phyloP scores from a whole-genome alignment of 2,113 vertebrate genomes.

The Albula goreensis region DNA sequence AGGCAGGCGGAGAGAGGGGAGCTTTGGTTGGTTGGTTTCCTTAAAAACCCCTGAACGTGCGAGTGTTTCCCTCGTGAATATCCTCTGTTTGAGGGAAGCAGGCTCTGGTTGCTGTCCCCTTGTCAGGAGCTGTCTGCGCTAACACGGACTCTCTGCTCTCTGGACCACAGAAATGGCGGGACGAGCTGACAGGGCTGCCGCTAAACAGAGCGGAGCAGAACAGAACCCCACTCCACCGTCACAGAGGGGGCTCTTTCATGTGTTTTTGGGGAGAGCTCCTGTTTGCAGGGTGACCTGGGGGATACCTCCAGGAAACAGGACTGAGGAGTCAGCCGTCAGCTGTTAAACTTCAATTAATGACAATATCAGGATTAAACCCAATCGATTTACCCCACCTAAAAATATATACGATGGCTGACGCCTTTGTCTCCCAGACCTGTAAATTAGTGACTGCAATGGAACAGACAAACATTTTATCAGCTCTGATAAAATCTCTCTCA shows the following conservation, averaged over 20 bases:
- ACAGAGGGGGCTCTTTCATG: not conserved
- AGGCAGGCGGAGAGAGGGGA: not conserved
- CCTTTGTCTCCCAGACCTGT: no score
- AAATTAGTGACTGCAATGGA: no score
- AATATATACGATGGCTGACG: no score
- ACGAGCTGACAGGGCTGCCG: not conserved
- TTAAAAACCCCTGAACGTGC: not conserved
- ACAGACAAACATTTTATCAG: no score
- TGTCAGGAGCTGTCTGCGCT: not conserved
- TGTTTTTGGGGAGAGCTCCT: not conserved
- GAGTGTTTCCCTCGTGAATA: not conserved
- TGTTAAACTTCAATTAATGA: no score
- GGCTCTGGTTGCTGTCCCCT: not conserved
- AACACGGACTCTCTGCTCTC: not conserved
- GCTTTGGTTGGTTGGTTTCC: slow-evolving; percentile 1
- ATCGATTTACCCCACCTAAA: no score
- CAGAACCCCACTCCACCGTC: not conserved
- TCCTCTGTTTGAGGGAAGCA: not conserved
- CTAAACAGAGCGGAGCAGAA: not conserved
- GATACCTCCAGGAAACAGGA: no score
- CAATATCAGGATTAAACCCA: no score
- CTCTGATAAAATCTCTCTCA: no score
- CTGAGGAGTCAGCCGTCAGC: no score
- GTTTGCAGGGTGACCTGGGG: no score
- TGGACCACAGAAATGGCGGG: not conserved